These are phyloP conservation scores for Camelus dromedarius DNA, from an alignment of 2,113 vertebrate species.

Conservation along the genomic window DNA sequence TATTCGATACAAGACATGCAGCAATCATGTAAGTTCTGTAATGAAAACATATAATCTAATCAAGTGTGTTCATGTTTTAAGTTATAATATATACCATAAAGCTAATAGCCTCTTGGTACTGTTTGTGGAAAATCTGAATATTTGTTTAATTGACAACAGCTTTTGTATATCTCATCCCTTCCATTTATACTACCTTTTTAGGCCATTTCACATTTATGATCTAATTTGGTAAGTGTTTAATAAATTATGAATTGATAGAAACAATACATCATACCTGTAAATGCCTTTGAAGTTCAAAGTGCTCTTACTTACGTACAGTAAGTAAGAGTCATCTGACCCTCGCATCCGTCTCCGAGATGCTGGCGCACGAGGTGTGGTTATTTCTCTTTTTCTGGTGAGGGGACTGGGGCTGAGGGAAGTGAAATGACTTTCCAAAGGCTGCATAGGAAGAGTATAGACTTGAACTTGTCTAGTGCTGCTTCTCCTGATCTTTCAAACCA, in stretches of 20 bases:
- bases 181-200: constrained; percentile 52
- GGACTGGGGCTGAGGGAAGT: neutral
- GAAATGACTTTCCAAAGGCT: neutral
- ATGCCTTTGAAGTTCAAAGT: neutral
- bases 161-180: constrained; percentile 71
- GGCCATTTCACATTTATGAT: neutral
- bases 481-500: neutral
- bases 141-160: constrained; percentile 62
- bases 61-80: neutral
- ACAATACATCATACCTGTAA: neutral
- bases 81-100: constrained; percentile 13
- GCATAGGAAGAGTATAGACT: neutral
- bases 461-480: neutral
- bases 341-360: neutral
- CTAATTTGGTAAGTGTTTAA: constrained; percentile 16
- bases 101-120: constrained; percentile 32
- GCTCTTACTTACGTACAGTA: neutral
- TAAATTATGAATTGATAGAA: neutral
- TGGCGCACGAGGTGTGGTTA: neutral
- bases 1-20: constrained; percentile 97
- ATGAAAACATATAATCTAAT: neutral
- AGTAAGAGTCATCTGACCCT: neutral
- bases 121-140: constrained; percentile 66
- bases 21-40: constrained; percentile 92
- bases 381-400: neutral